Conservation (phyloP, 1,140 invertebrate genomes). For the Drosophila mauritiana region DNA sequence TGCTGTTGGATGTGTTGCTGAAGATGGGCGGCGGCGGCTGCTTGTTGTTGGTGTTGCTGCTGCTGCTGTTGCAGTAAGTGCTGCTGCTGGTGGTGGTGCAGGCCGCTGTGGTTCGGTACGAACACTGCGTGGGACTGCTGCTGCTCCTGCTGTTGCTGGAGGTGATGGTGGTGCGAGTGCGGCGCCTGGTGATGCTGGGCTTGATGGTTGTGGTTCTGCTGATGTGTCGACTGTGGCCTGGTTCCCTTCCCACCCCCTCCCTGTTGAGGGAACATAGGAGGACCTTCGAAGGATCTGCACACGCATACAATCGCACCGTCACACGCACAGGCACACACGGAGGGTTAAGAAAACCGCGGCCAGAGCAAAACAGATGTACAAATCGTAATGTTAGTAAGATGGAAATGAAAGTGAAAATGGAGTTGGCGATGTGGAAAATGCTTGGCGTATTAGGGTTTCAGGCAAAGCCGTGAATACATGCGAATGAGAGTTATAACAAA, state of each 20-base stretch:
- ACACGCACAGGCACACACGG: conserved; percentile 45
- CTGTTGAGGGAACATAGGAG: conserved; percentile 82
- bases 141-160: conserved; percentile 40
- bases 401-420: conserved; percentile 55
- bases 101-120: conserved; percentile 41
- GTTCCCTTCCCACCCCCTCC: conserved; percentile 84
- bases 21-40: conserved; percentile 29
- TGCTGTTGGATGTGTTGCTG: conserved; percentile 19
- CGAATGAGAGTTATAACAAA: neutral
- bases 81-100: conserved; percentile 56
- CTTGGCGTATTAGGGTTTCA: conserved; percentile 12
- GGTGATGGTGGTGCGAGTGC: conserved; percentile 65
- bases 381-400: conserved; percentile 79
- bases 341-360: conserved; percentile 31
- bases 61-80: conserved; percentile 48
- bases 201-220: conserved; percentile 69
- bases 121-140: conserved; percentile 55
- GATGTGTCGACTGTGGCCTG: conserved; percentile 77
- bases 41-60: conserved; percentile 53
- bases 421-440: conserved; percentile 13
- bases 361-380: conserved; percentile 70
- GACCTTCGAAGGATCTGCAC: conserved; percentile 78
- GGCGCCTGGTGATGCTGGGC: conserved; percentile 64
- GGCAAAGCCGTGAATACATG: conserved; percentile 20
- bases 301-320: conserved; percentile 39